phyloP scores from a whole-genome alignment of 2,797 vertebrate species.

The Mastacembelus armatus region DNA sequence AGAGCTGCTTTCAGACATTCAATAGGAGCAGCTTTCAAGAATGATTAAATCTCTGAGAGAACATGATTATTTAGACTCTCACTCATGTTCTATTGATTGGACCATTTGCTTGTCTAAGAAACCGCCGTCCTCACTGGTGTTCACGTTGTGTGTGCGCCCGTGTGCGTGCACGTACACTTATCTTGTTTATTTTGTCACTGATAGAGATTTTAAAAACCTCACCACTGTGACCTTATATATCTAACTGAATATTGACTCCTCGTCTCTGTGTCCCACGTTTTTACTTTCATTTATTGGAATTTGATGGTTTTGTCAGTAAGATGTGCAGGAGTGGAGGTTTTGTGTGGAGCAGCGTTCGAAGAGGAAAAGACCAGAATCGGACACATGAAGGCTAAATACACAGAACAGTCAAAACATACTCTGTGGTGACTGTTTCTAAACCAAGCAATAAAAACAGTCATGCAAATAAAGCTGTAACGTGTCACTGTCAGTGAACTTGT shows the following conservation, averaged over 20 bases:
- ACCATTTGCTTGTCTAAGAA: background rate
- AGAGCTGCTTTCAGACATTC: slow-evolving; percentile 17
- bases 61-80: slow-evolving; percentile 40
- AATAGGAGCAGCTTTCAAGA: slow-evolving; percentile 37
- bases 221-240: slow-evolving; percentile 19
- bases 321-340: background rate
- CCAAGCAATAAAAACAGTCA: too few relatives aligned
- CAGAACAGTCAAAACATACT: background rate
- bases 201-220: slow-evolving; percentile 39
- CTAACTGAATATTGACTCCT: slow-evolving; percentile 49
- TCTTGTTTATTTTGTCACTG: slow-evolving; percentile 18
- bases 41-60: slow-evolving; percentile 40
- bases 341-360: background rate
- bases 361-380: background rate
- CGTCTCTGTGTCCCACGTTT: background rate
- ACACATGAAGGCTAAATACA: background rate
- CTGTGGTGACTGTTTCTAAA: too few relatives aligned
- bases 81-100: slow-evolving; percentile 44
- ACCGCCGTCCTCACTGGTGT: rapidly evolving
- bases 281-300: slow-evolving; percentile 37
- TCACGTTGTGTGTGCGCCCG: background rate
- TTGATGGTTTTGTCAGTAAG: slow-evolving; percentile 19
- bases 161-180: background rate
- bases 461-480: background rate
- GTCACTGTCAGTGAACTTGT: background rate